A percentile compares a stretch with the other conserved stretches of the same genome.
Conservation (phyloP, 2,113 vertebrate genomes). For the Tyto alba region DNA sequence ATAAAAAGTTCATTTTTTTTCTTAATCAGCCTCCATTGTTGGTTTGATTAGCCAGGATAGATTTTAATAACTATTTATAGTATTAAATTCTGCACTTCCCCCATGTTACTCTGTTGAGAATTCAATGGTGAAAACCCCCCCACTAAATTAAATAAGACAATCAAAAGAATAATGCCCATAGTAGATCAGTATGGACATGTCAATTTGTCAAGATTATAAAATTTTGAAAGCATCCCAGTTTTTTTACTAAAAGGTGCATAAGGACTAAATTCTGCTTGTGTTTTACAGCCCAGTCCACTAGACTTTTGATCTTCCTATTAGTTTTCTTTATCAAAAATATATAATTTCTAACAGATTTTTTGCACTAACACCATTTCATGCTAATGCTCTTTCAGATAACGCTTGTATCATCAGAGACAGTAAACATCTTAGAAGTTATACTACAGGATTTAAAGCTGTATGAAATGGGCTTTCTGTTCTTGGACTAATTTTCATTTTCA, state of each 20-base stretch:
- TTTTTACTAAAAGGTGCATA: background rate
- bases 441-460: background rate
- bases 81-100: background rate
- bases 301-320: background rate
- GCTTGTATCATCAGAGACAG: background rate
- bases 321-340: background rate
- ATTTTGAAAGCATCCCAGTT: background rate
- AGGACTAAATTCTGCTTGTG: background rate
- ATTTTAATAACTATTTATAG: background rate
- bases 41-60: background rate
- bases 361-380: background rate
- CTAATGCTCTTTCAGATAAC: background rate
- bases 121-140: background rate
- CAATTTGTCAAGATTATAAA: background rate
- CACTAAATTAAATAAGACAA: background rate
- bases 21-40: background rate
- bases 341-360: background rate
- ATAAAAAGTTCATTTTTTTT: background rate
- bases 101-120: background rate
- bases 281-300: background rate
- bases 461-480: constrained; percentile 6
- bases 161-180: background rate
- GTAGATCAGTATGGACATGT: background rate
- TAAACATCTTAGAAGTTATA: constrained; percentile 21
- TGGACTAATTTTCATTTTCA: constrained; percentile 59